phyloP scores from a whole-genome alignment of 1,140 invertebrate species.

The Triops longicaudatus region DNA sequence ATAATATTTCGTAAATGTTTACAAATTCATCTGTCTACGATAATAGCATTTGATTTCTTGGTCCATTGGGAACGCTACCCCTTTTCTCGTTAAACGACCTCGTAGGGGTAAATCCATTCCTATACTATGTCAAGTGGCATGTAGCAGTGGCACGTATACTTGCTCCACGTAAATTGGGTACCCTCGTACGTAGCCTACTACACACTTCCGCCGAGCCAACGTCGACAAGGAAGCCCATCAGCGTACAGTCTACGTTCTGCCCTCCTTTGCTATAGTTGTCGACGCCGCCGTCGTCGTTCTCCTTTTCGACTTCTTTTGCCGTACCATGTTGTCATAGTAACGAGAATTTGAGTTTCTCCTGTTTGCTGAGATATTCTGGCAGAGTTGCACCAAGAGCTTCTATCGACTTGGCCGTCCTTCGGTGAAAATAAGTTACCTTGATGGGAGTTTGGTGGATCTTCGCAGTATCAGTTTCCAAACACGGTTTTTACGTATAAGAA shows the following conservation, averaged over 20 bases:
- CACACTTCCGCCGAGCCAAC: not conserved
- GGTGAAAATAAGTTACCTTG: not conserved
- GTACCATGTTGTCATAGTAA: not conserved
- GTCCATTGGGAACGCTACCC: no score
- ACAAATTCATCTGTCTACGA: no score
- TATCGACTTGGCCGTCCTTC: not conserved
- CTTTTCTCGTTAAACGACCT: no score
- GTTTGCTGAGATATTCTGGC: not conserved
- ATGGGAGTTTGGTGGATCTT: not conserved
- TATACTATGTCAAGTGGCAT: no score
- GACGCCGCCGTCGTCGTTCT: not conserved
- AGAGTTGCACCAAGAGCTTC: not conserved
- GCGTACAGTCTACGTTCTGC: not conserved
- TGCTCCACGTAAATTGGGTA: not conserved
- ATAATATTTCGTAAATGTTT: no score
- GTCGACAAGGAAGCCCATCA: not conserved
- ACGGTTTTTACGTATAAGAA: not conserved
- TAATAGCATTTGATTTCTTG: no score
- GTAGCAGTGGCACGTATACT: no score
- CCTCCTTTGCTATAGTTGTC: not conserved
- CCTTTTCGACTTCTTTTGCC: not conserved
- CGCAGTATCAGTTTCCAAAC: not conserved
- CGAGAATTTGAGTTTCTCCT: conserved; percentile 2
- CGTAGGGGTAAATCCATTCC: no score
- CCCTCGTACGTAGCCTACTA: not conserved